phyloP scores from a whole-genome alignment of 37 sponge, comb jelly and placozoan genomes.

The Diacarnus erythraeanus region DNA sequence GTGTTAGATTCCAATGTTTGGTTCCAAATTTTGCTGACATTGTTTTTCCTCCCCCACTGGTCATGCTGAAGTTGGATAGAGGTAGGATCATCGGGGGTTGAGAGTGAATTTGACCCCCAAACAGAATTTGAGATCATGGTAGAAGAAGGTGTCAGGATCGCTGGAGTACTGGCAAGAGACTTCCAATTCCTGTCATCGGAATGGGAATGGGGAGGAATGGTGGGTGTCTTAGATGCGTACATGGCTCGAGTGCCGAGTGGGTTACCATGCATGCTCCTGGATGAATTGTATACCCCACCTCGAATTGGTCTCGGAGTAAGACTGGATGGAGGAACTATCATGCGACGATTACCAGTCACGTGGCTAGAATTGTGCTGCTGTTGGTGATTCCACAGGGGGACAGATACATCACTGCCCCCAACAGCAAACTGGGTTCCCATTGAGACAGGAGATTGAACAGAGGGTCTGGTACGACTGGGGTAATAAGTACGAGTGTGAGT shows the following conservation, averaged over 20 bases:
- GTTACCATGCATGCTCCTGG: not conserved
- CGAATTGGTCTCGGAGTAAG: not conserved
- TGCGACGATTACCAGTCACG: not conserved
- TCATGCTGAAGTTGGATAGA: not conserved
- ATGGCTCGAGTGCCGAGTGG: not conserved
- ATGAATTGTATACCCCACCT: not conserved
- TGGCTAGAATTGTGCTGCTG: not conserved
- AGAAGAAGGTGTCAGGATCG: not conserved
- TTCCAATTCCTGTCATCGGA: not conserved
- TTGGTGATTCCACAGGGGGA: not conserved
- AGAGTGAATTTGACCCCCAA: not conserved
- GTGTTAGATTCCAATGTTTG: not conserved
- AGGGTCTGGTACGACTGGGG: not conserved
- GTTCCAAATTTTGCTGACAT: slow-evolving; percentile 4
- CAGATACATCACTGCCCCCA: not conserved
- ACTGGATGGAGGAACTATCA: slow-evolving; percentile 2
- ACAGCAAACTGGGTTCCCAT: not conserved
- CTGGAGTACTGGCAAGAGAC: not conserved
- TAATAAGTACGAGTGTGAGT: not conserved
- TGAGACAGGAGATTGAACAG: not conserved
- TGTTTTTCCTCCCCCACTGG: not conserved
- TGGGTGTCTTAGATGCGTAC: not conserved
- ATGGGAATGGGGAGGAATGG: no score
- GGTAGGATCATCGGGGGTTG: not conserved
- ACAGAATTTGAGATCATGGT: slow-evolving; percentile 9